Conservation (phyloP, 2,113 vertebrate genomes). For the Engraulis encrasicolus region DNA sequence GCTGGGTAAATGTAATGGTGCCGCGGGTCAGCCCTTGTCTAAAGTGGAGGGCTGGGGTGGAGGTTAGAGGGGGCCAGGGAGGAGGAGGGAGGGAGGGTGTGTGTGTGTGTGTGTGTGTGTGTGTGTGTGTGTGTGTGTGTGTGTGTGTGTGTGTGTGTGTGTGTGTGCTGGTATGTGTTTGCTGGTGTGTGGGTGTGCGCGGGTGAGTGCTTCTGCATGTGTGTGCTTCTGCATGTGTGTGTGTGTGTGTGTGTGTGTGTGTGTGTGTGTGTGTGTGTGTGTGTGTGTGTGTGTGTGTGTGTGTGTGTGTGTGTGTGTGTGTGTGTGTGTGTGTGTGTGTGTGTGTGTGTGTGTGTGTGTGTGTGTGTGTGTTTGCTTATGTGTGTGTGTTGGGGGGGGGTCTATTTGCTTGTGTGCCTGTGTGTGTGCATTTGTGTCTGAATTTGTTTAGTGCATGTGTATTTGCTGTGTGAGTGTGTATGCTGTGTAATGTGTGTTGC, state of each 20-base stretch:
- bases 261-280: not conserved
- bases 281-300: not conserved
- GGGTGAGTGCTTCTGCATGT: not conserved
- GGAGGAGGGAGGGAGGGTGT: conserved; percentile 4
- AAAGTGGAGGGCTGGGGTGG: too few relatives aligned
- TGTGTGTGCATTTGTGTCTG: too few relatives aligned
- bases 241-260: not conserved
- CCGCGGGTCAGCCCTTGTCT: conserved; percentile 51
- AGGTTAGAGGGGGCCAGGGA: conserved; percentile 39
- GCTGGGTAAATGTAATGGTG: conserved; percentile 57
- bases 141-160: not conserved
- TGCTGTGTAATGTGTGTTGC: too few relatives aligned
- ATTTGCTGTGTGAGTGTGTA: too few relatives aligned
- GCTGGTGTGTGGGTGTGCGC: too few relatives aligned
- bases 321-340: not conserved
- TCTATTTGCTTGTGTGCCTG: too few relatives aligned
- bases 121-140: not conserved
- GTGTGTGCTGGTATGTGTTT: not conserved
- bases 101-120: not conserved
- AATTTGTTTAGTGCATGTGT: too few relatives aligned
- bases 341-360: too few relatives aligned
- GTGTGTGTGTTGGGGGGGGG: too few relatives aligned
- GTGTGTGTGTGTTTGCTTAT: too few relatives aligned
- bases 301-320: not conserved
- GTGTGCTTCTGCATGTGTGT: not conserved